These are phyloP conservation scores for Eurypyga helias DNA, from an alignment of 2,113 vertebrate species.

Conservation along the genomic window DNA sequence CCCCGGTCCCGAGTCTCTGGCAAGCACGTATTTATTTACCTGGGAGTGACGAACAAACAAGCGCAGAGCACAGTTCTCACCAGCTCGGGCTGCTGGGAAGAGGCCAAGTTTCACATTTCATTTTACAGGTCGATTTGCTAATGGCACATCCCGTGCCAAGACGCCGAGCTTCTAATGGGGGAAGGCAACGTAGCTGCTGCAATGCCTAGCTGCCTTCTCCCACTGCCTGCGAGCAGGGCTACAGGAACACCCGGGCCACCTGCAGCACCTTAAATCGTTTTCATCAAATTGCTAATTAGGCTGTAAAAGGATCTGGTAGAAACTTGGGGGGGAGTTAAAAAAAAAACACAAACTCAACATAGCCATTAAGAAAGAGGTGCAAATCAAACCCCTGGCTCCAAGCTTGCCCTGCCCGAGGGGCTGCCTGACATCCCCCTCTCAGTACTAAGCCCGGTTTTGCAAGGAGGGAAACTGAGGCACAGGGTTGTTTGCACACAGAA, in stretches of 20 bases:
- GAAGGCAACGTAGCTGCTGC: not conserved
- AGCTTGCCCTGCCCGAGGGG: not conserved
- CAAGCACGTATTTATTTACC: constrained; percentile 50
- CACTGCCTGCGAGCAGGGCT: not conserved
- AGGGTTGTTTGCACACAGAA: fast-evolving
- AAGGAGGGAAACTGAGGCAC: constrained; percentile 23
- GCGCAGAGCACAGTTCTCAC: constrained; percentile 29
- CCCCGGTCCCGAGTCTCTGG: not conserved
- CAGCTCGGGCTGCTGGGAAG: not conserved
- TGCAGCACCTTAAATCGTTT: not conserved
- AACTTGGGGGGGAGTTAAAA: not conserved
- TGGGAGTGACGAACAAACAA: constrained; percentile 59
- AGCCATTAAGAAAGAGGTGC: not conserved
- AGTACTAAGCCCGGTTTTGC: fast-evolving
- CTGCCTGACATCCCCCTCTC: not conserved
- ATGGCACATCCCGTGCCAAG: not conserved
- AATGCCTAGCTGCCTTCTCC: not conserved
- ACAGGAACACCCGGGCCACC: not conserved
- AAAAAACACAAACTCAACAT: fast-evolving
- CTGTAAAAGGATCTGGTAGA: not conserved
- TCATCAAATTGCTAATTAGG: not conserved
- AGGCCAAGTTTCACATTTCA: constrained; percentile 47
- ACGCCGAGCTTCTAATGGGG: not conserved
- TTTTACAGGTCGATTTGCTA: not conserved
- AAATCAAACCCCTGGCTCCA: not conserved